Evolutionary conservation across 2,888 invertebrate species (phyloP).

Genomic region (Trissolcus brochymenae): DNA sequence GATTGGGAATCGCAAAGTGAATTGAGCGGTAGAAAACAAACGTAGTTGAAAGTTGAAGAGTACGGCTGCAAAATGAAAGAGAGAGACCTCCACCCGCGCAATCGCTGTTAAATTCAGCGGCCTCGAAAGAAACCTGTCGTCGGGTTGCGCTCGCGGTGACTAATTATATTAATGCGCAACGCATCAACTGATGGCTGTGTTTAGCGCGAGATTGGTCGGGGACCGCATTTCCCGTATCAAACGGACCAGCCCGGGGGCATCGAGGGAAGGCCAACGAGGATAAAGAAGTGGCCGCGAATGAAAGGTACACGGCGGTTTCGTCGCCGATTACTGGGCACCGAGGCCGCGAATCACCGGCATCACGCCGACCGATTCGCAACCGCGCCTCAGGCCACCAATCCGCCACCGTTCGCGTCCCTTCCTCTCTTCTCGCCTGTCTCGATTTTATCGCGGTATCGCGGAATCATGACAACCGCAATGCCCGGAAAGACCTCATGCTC

Average conservation of each 20-base stretch:
- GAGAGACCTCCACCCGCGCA: constrained; percentile 38
- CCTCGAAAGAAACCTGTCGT: constrained; percentile 55
- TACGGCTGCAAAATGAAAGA: constrained; percentile 47
- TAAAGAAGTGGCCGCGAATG: constrained; percentile 63
- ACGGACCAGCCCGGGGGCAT: constrained; percentile 60
- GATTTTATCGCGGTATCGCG: constrained; percentile 62
- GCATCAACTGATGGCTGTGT: constrained; percentile 75
- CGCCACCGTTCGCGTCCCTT: constrained; percentile 67
- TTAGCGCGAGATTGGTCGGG: constrained; percentile 72
- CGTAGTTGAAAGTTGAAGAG: constrained; percentile 35
- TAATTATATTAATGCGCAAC: constrained; percentile 76
- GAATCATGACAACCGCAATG: constrained; percentile 67
- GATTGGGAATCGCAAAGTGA: constrained; percentile 16
- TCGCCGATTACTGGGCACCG: constrained; percentile 75
- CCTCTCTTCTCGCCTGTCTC: constrained; percentile 51
- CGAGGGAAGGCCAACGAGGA: constrained; percentile 42
- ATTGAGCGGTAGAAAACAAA: constrained; percentile 41
- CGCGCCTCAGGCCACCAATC: constrained; percentile 76
- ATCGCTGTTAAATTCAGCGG: constrained; percentile 60
- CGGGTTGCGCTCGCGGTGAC: constrained; percentile 72
- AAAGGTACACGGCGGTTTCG: constrained; percentile 70
- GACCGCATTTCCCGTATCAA: constrained; percentile 66
- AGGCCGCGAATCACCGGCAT: constrained; percentile 76
- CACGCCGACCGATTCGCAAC: constrained; percentile 74
- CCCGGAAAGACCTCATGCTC: constrained; percentile 57